Evolutionary conservation across 2,797 vertebrate species (phyloP).

Genomic region (Poeciliopsis presidionis): DNA sequence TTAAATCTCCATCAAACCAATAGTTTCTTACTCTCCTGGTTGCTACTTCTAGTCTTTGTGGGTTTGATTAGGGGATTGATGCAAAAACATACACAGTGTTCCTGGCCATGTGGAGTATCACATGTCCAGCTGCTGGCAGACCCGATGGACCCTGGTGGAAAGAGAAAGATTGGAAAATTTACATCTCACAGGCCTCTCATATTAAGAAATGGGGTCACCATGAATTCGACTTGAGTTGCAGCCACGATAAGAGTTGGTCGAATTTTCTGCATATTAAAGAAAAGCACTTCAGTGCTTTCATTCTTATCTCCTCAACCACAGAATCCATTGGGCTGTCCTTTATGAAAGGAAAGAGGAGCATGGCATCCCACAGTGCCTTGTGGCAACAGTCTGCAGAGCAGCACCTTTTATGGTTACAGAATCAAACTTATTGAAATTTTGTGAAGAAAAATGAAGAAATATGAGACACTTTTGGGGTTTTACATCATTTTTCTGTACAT

Average conservation of each 20-base stretch:
- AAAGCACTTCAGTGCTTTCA: neutral
- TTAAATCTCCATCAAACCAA: neutral
- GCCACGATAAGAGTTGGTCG: neutral
- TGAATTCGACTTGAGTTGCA: neutral
- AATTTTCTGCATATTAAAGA: conserved; percentile 2
- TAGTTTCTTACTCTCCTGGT: neutral
- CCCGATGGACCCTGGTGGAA: neutral
- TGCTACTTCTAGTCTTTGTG: neutral
- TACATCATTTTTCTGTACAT: neutral
- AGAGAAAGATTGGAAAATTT: neutral
- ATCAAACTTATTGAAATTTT: conserved; percentile 1
- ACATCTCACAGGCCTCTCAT: conserved; percentile 1
- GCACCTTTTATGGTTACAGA: neutral
- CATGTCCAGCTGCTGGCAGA: neutral
- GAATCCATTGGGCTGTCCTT: neutral
- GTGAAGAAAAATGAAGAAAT: neutral
- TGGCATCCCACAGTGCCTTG: conserved; percentile 8
- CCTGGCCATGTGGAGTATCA: neutral
- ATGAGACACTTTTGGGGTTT: neutral
- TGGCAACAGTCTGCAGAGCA: neutral
- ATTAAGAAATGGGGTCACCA: conserved; percentile 2
- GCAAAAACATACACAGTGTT: neutral
- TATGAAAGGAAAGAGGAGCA: conserved; percentile 7
- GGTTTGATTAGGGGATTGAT: neutral
- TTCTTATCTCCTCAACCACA: conserved; percentile 5